Percentiles rank a stretch among this genome's conserved stretches.
phyloP scores from a whole-genome alignment of 2,113 vertebrate genomes.

The Alaudala cheleensis region DNA sequence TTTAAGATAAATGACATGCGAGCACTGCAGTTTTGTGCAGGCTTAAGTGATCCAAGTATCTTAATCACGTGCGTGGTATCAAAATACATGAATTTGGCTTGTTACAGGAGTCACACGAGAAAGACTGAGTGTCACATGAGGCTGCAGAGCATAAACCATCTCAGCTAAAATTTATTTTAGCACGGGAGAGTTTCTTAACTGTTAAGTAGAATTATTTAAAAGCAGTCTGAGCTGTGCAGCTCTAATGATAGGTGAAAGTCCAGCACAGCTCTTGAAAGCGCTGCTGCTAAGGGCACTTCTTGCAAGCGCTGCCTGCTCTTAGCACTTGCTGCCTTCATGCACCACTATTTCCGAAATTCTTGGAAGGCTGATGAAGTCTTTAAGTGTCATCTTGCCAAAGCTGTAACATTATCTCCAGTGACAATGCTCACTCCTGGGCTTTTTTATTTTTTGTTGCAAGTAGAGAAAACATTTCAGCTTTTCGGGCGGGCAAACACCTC shows the following conservation, averaged over 20 bases:
- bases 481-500: neutral
- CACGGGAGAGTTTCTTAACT: neutral
- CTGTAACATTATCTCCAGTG: neutral
- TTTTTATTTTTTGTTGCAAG: slow-evolving; percentile 11
- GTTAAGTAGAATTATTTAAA: neutral
- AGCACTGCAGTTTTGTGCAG: slow-evolving; percentile 15
- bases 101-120: neutral
- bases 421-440: neutral
- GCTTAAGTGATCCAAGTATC: slow-evolving; percentile 33
- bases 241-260: neutral
- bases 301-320: neutral
- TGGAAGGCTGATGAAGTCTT: slow-evolving; percentile 3
- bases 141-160: neutral
- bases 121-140: neutral
- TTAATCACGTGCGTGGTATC: neutral
- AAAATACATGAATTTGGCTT: slow-evolving; percentile 37
- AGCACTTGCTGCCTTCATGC: neutral
- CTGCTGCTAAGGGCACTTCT: neutral
- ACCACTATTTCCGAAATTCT: neutral
- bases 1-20: slow-evolving; percentile 39
- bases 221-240: neutral
- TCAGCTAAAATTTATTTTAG: neutral
- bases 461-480: neutral
- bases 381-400: neutral
- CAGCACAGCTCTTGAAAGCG: neutral